Evolutionary conservation across 2,888 invertebrate genomes (phyloP), one percentile per base, ranked within the genome.

Genomic region (Hermaeophaga mercurialis): DNA sequence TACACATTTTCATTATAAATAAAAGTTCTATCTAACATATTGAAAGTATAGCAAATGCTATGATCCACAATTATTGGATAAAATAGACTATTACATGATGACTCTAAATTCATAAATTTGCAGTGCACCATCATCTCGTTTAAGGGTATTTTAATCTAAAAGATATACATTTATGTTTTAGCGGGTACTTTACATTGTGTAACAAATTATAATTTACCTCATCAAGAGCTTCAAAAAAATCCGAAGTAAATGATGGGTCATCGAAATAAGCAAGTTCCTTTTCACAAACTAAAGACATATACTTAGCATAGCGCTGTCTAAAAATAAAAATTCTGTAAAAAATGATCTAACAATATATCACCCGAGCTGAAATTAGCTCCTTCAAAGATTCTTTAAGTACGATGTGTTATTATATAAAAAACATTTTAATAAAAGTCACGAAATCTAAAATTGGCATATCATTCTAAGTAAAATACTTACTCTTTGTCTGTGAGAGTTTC

Each of bases 271-370:
- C 19, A 74, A 31, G 80, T 34, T 80, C 75, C 0, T 83, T 78
- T 60, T 84, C 83, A 63, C 85, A 85, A 1, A 85, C 78, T 66
- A 84, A 73, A 2, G 82, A 78, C 17, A 84, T 72, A 52, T 83
- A 82, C 67, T 82, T 80, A 54, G 78, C 81, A 45, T 79, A 68
- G 50, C 75, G 62, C 22, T 74, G 72, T 39, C 83, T 84, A 64
- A 52, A 77, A 71, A 56, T 59, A 58, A 45, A 26, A 41, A 48
- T 11, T 36, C 3, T 38, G 7, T 38, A 3, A 14, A 11, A 24
- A n/a, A n/a, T n/a, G n/a, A n/a, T n/a, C n/a, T n/a, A n/a, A n/a
- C n/a, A n/a, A n/a, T n/a, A n/a, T n/a, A n/a, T n/a, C n/a, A n/a
- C n/a, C n/a, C n/a, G n/a, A n/a, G n/a, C n/a, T n/a, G n/a, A n/a